Percentiles rank a stretch among this genome's conserved stretches.
These are phyloP conservation scores for Oriolus oriolus DNA, from an alignment of 2,113 vertebrate genomes.

Conservation along the genomic window DNA sequence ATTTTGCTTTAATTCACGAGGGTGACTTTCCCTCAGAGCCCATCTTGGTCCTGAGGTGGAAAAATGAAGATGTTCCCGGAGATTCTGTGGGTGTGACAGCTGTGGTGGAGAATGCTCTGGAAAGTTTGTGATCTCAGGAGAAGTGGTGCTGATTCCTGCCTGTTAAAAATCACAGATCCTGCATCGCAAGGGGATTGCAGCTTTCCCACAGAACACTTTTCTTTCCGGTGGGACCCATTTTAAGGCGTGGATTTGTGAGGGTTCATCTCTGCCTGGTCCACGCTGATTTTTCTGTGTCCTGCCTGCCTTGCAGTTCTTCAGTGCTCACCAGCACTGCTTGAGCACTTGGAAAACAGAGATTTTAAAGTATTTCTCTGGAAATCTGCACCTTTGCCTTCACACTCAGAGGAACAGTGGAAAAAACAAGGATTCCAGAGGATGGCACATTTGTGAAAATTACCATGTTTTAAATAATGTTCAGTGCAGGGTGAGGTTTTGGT, in stretches of 20 bases:
- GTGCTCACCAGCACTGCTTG: background rate
- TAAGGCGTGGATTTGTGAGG: background rate
- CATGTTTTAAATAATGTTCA: background rate
- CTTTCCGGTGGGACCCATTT: background rate
- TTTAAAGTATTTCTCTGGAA: background rate
- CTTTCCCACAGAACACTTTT: background rate
- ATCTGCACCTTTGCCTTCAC: background rate
- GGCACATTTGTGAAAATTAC: background rate
- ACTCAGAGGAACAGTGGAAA: background rate
- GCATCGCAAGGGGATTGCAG: background rate
- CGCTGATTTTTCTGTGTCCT: background rate
- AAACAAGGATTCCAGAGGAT: background rate
- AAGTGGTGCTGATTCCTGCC: rapidly evolving
- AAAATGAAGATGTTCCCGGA: background rate
- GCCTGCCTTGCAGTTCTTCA: background rate
- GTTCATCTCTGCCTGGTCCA: background rate
- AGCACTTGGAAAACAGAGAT: background rate
- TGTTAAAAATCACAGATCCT: background rate
- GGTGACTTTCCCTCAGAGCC: background rate
- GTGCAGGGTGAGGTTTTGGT: background rate
- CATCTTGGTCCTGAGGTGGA: background rate
- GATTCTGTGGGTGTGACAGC: background rate
- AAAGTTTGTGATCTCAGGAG: background rate
- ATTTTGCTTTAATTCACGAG: background rate
- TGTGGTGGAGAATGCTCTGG: rapidly evolving